Percentiles rank a stretch among this genome's conserved stretches.
Conservation (phyloP, 1,140 invertebrate species). For the Arctopsyche grandis region DNA sequence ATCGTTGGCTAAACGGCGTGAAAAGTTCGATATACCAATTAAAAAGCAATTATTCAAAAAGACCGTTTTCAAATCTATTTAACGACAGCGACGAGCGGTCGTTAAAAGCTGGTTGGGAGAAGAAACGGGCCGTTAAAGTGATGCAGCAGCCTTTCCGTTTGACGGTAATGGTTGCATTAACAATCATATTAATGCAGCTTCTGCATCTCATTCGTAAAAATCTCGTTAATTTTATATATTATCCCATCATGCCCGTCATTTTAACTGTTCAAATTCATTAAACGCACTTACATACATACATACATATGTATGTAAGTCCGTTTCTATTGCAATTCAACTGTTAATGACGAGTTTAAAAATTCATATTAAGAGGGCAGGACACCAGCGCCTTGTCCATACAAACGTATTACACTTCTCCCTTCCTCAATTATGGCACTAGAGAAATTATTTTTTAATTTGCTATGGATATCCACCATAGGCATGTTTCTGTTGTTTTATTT, state of each 20-base stretch:
- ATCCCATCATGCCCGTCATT: background rate
- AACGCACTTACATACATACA: no score
- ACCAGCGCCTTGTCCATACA: no score
- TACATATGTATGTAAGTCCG: no score
- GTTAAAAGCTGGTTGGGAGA: background rate
- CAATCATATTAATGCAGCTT: background rate
- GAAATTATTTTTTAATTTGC: no score
- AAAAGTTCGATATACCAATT: conserved; percentile 2
- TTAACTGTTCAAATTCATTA: no score
- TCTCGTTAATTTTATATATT: conserved; percentile 9
- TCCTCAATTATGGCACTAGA: no score
- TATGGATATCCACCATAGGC: no score
- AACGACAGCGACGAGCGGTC: background rate
- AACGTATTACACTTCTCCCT: no score
- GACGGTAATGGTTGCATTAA: conserved; percentile 23
- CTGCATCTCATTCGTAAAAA: conserved; percentile 6
- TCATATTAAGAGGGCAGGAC: no score
- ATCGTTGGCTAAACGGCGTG: background rate
- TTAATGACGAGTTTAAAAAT: no score
- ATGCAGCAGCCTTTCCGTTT: background rate
- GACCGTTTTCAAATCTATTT: background rate
- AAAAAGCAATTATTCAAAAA: background rate
- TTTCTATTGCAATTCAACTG: no score
- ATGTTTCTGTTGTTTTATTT: no score
- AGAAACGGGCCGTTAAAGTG: background rate